Evolutionary conservation across 2,797 vertebrate genomes (phyloP), one percentile per base, ranked within the genome.

Genomic region (Malurus leucopterus): DNA sequence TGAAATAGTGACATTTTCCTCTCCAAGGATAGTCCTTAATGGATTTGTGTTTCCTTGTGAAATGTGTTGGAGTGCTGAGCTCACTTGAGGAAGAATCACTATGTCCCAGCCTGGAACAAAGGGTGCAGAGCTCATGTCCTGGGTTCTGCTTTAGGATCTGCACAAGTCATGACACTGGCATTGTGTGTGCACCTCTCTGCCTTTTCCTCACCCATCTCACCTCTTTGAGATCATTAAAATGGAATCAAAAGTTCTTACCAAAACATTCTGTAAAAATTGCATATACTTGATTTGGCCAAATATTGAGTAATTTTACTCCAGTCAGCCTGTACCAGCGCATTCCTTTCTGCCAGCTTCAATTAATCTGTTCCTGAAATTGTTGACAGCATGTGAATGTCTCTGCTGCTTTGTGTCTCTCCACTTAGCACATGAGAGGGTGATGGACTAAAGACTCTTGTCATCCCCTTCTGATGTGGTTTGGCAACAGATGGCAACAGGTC

Each of bases 401-500:
- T 79, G 80, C 86, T 91, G 74, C 41, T 83, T 91, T 75, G 83
- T 84, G 86, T 84, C 84, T 91, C 57, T 86, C 50, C 8, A 2
- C 47, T 88, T 82, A 86, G 80, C 68, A 73, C 54, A 27, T 1
- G 20, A 64, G 81, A 91, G 50, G 27, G 20, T 88, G 91, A 94
- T 84, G 88, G 81, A 24, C 77, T 91, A 84, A 95, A 88, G 88
- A 38, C 38, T 84, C 67, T 78, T 92, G 84, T 92, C 91, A 90
- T 73, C 61, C 59, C 46, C 43, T 88, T 91, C 89, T 92, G 83
- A 91, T 82, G 74, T 84, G 71, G 64, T 86, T 84, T 94, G 57
- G 70, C 63, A 93, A 86, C 88, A 93, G 92, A 91, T 90, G 89
- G 89, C 84, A 90, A 76, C 84, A 88, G 80, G 92, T 92, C 90